Base-by-base conservation (phyloP, 2,888 invertebrate genomes). In the Diachrysia chrysitis region DNA sequence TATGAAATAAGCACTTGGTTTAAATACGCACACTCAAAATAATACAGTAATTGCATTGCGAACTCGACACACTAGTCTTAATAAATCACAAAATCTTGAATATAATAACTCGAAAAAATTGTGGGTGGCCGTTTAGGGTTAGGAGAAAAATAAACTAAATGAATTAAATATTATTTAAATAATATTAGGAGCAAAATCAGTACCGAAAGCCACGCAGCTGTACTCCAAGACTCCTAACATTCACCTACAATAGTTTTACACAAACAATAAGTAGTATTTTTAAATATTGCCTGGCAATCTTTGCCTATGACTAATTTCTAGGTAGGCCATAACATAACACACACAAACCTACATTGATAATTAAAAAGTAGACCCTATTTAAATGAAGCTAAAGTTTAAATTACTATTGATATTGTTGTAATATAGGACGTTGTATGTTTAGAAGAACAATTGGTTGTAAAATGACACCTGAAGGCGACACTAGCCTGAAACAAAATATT, bases 241-340 rank as follows among this genome's bases (percentile, higher is more conserved):
- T 69, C 72, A 73, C 78, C 81, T 83, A 77, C 79, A 76, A 73
- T 82, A 80, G 78, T 83, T 78, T 80, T 76, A 74, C 83, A 84
- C 84, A 89, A 89, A 89, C 89, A 89, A 85, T 83, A 81, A 79
- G 83, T 85, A 85, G 80, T 87, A 87, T 89, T 90, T 89, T 87
- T 83, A 80, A 90, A 90, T 89, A 89, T 84, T 84, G 83, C 81
- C 85, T 73, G 69, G 83, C 86, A 87, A 88, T 87, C 85, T 85
- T 85, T 73, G 81, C 81, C 85, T 87, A 87, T 90, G 89, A 90
- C 88, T 89, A 89, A 89, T 86, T 78, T 78, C 76, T 79, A 79
- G 73, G 73, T 78, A 63, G 64, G 56, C 77, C 66, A 70, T 73
- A 72, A 76, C 59, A 69, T 60, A 68, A 68, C 66, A 71, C 66